phyloP scores from a whole-genome alignment of 2,113 vertebrate genomes.

The Arvicanthis niloticus region DNA sequence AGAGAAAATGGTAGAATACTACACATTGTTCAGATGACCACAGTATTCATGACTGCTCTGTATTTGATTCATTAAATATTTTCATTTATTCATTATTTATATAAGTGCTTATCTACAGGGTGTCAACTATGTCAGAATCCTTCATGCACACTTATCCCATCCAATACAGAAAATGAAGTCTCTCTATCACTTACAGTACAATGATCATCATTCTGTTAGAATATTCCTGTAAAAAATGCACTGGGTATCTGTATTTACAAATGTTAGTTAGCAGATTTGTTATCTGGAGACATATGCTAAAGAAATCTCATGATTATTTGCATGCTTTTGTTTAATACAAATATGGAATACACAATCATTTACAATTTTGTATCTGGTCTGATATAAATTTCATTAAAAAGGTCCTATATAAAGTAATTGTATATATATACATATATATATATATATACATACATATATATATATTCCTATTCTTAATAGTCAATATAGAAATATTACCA shows the following conservation, averaged over 20 bases:
- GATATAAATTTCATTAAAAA: not conserved
- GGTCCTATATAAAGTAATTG: not conserved
- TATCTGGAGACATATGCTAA: not conserved
- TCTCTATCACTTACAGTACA: not conserved
- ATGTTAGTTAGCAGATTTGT: not conserved
- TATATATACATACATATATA: too few relatives aligned
- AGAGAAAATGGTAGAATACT: not conserved
- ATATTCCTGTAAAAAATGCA: not conserved
- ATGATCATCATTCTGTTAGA: slow-evolving; percentile 11
- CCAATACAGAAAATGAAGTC: not conserved
- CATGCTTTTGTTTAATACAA: not conserved
- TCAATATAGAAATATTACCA: not conserved
- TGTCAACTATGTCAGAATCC: not conserved
- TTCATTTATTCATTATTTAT: slow-evolving; percentile 15
- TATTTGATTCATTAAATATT: slow-evolving; percentile 14
- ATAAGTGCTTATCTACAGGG: not conserved
- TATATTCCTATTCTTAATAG: not conserved
- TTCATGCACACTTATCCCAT: not conserved
- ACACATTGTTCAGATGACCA: not conserved
- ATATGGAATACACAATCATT: not conserved
- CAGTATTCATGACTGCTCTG: not conserved
- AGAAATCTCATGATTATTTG: not conserved
- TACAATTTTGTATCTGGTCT: not conserved
- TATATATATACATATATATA: too few relatives aligned
- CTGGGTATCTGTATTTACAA: not conserved